A percentile compares a stretch with the other conserved stretches of the same genome.
phyloP scores from a whole-genome alignment of 2,797 vertebrate genomes.

The Tangara arthus region DNA sequence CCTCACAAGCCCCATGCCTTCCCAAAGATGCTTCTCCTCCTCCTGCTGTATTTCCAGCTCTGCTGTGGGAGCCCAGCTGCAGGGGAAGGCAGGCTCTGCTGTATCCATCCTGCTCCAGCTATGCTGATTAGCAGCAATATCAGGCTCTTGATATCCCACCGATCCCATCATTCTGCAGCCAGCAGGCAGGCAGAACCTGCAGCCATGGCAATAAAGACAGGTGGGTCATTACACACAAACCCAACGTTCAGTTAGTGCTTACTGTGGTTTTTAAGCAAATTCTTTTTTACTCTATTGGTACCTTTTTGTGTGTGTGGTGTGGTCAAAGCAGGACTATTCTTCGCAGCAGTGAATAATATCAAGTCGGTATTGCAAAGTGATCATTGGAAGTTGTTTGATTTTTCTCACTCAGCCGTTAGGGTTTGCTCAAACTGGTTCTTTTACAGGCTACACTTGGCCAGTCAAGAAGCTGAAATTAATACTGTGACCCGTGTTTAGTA shows the following conservation, averaged over 20 bases:
- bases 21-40: not conserved
- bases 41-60: accelerated
- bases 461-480: not conserved
- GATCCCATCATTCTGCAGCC: not conserved
- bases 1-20: accelerated
- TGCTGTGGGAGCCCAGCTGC: not conserved
- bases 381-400: not conserved
- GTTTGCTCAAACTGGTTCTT: not conserved
- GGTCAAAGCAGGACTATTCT: not conserved
- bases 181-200: not conserved
- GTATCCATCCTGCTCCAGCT: not conserved
- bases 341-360: not conserved
- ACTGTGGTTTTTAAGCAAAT: not conserved
- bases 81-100: accelerated
- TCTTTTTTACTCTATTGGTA: not conserved
- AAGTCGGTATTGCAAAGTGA: not conserved
- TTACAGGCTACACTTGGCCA: not conserved
- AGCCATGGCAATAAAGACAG: not conserved
- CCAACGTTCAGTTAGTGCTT: not conserved
- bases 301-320: not conserved
- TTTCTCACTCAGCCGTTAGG: not conserved
- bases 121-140: accelerated
- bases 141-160: not conserved
- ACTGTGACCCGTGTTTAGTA: not conserved
- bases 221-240: not conserved